phyloP scores from a whole-genome alignment of 1,140 invertebrate genomes.

The Brachystomella parvula region DNA sequence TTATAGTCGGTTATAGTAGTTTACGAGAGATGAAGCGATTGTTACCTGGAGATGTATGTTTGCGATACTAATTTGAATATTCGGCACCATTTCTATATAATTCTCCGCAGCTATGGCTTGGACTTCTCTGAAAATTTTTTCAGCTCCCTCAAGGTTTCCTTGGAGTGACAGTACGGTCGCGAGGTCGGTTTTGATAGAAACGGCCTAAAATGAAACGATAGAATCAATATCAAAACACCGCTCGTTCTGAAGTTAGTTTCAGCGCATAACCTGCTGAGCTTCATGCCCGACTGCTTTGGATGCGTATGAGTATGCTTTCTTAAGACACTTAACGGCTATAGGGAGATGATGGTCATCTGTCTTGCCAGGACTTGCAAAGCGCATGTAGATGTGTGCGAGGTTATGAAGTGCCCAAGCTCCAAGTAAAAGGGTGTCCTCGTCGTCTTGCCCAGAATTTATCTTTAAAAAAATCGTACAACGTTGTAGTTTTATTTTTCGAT shows the following conservation, averaged over 20 bases:
- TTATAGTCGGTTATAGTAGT: background rate
- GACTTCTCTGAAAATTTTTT: slow-evolving; percentile 21
- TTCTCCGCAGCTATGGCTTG: slow-evolving; percentile 29
- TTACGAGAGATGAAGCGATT: background rate
- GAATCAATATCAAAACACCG: background rate
- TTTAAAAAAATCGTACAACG: slow-evolving; percentile 15
- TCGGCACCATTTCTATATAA: slow-evolving; percentile 22
- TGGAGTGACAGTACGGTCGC: slow-evolving; percentile 32
- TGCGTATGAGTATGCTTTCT: slow-evolving; percentile 26
- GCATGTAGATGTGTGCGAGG: slow-evolving; percentile 28
- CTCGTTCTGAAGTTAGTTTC: background rate
- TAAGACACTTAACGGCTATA: slow-evolving; percentile 1
- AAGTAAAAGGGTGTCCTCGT: slow-evolving; percentile 31
- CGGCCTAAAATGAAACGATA: slow-evolving; percentile 17
- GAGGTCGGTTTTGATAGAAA: slow-evolving; percentile 29
- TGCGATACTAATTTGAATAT: slow-evolving; percentile 27
- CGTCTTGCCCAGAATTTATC: slow-evolving; percentile 25
- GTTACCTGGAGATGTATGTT: slow-evolving; percentile 28
- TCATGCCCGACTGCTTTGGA: slow-evolving; percentile 27
- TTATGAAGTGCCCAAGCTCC: slow-evolving; percentile 34
- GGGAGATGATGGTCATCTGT: background rate
- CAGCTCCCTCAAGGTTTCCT: slow-evolving; percentile 31
- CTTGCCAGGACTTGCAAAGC: background rate
- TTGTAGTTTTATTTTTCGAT: background rate
- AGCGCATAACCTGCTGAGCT: slow-evolving; percentile 27